Conservation (phyloP, 2,113 vertebrate genomes). For the Solea senegalensis region DNA sequence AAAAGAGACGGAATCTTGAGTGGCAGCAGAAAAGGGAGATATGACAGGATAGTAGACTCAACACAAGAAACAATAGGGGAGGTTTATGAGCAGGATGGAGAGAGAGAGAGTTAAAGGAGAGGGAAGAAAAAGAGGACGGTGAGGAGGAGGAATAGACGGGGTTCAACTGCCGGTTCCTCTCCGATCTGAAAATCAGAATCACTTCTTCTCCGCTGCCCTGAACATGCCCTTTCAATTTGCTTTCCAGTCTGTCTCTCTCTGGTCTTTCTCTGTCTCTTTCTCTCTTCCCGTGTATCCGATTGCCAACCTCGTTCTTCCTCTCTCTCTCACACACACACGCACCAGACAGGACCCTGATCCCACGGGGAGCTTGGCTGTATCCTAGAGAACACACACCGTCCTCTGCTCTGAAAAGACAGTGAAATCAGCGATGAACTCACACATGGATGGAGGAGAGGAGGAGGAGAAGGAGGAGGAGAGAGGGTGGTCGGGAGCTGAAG, state of each 20-base stretch:
- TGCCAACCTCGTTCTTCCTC: slow-evolving; percentile 43
- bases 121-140: slow-evolving; percentile 44
- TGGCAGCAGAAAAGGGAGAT: slow-evolving; percentile 44
- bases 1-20: slow-evolving; percentile 38
- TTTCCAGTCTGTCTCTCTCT: slow-evolving; percentile 60
- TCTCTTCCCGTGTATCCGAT: slow-evolving; percentile 61
- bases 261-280: slow-evolving; percentile 43
- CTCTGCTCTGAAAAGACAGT: slow-evolving; percentile 71
- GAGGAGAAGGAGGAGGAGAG: slow-evolving; percentile 46
- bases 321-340: slow-evolving; percentile 33
- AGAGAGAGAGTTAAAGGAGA: slow-evolving; percentile 35
- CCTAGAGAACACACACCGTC: slow-evolving; percentile 67
- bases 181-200: slow-evolving; percentile 60
- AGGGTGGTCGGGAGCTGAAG: slow-evolving; percentile 76
- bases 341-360: slow-evolving; percentile 70
- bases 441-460: slow-evolving; percentile 60
- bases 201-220: slow-evolving; percentile 67
- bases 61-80: slow-evolving; percentile 60
- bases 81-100: slow-evolving; percentile 41
- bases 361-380: slow-evolving; percentile 70
- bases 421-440: slow-evolving; percentile 75
- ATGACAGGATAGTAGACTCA: slow-evolving; percentile 41
- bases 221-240: slow-evolving; percentile 72
- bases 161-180: slow-evolving; percentile 67
- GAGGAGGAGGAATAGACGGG: slow-evolving; percentile 54